Base-by-base conservation (phyloP, 64 coral and sea anemone genomes). In the Cladopsammia gracilis region DNA sequence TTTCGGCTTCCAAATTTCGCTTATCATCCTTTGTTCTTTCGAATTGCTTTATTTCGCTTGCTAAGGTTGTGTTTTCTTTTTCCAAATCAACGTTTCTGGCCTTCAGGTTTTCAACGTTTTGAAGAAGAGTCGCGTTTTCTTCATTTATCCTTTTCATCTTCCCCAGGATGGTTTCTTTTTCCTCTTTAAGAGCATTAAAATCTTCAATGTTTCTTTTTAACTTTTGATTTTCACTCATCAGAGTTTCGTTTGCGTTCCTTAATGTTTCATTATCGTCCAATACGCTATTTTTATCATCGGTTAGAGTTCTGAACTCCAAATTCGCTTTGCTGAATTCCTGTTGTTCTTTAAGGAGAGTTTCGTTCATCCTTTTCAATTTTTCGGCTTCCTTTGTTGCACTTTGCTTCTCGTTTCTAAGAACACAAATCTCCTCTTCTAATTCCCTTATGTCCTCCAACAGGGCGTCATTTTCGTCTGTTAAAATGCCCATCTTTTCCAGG, bases 381-480 rank as follows among this genome's bases (percentile, higher is more conserved):
- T 67, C 12, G 2, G 50, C 64, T 20, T 84, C 80, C 50, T 84
- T 64, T 4, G 47, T 6, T 49, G 20, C 62, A 23, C 4, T 84
- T 66, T 84, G 34, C 4, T 84, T 82, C 34, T 82, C 57, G 58
- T 42, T 82, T 64, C 24, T 62, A 64, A 82, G 56, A 20, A 8
- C 1, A 12, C 15, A 22, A 64, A 61, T 1, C 54, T 60, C 7
- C 24, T 59, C 26, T 12, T 87, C 69, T 58, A 50, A 45, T 24
- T 51, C 43, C 50, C 9, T 43, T 12, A 60, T 15, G 25, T 91
- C 64, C 23, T 81, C 44, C 10, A 42, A 6, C 1, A 81, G 19
- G 15, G 20, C 62, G 9, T 67, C 64, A 66, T 81, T 91, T 66
- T 82, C 65, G 1, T 81, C 61, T 47, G 0, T 70, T 15, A 91